Evolutionary conservation across 2,888 invertebrate species (phyloP), one percentile per base, ranked within the genome.

Genomic region (Chromoteleia sp.): DNA sequence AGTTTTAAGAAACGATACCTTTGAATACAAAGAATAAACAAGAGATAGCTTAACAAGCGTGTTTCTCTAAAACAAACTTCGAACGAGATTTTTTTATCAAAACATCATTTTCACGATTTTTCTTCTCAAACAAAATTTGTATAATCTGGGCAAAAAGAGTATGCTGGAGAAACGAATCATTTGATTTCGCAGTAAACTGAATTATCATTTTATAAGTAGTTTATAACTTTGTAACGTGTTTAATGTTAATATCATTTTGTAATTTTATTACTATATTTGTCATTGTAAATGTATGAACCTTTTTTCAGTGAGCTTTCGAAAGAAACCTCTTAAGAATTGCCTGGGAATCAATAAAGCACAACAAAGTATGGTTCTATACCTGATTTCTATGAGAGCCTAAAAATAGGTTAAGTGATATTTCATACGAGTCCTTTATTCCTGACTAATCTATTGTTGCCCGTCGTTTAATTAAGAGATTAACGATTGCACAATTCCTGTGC

Each of bases 331-430:
- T 12, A 17, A 5, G 33, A 30, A 25, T 65, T 14, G 14, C 10
- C 19, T 0, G 14, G 14, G 7, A 68, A 58, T 70, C 58, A 33
- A 33, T 70, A 56, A 21, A 68, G 33, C 3, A 68, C 54, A 56
- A 58, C 43, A 36, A 58, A 43, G 1, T 15, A 21, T 56, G 68
- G 21, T 54, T 67, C 33, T 21, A 68, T 56, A 45, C 14, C 5
- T 25, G 50, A 67, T 54, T 54, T 41, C 8, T 29, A 41, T 41
- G 52, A 67, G 50, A 52, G 50, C 14, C 39, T 12, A 21, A 68
- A 67, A 68, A 68, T 68, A 33, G 68, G 56, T 68, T 68, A 68
- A 68, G 56, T 68, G 56, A 33, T 43, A 21, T 56, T 68, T 45
- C 33, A 43, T 68, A 14, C 41, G 41, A 36, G 41, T 43, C 43